These are phyloP conservation scores for Coelogynopora nodosa DNA, from an alignment of 2,888 invertebrate species.

Conservation along the genomic window DNA sequence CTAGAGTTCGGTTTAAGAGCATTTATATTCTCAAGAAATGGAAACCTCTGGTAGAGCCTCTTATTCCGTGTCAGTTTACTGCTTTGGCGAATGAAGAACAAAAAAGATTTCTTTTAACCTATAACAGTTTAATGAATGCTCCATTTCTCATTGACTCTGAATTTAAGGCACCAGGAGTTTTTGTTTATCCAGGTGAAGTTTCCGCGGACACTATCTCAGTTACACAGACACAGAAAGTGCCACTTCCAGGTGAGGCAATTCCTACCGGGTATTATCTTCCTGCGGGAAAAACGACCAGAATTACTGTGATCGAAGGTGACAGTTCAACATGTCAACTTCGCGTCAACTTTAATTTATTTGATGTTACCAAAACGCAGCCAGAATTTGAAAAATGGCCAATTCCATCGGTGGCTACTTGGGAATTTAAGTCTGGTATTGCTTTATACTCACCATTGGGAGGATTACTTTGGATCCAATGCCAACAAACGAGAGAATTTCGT, in stretches of 20 bases:
- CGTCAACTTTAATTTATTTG: neutral
- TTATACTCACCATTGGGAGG: neutral
- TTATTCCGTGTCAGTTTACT: neutral
- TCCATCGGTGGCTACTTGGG: neutral
- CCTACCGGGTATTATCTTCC: neutral
- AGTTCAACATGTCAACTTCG: neutral
- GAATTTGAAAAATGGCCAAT: neutral
- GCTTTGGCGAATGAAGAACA: neutral
- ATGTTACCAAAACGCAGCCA: neutral
- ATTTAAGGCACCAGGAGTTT: neutral
- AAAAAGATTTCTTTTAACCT: neutral
- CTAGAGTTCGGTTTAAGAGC: no score
- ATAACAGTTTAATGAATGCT: neutral
- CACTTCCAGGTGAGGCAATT: neutral
- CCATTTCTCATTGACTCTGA: neutral
- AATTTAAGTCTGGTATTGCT: neutral
- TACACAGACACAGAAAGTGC: neutral
- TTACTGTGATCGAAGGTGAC: neutral
- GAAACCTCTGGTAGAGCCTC: neutral
- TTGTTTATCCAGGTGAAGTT: neutral
- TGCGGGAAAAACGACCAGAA: neutral
- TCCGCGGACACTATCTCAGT: neutral
- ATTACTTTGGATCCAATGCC: neutral
- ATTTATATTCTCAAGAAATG: no score
- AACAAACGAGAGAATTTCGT: neutral